Evolutionary conservation across 2,888 invertebrate species (phyloP), one percentile per base, ranked within the genome.

Genomic region (Zootermopsis nevadensis): DNA sequence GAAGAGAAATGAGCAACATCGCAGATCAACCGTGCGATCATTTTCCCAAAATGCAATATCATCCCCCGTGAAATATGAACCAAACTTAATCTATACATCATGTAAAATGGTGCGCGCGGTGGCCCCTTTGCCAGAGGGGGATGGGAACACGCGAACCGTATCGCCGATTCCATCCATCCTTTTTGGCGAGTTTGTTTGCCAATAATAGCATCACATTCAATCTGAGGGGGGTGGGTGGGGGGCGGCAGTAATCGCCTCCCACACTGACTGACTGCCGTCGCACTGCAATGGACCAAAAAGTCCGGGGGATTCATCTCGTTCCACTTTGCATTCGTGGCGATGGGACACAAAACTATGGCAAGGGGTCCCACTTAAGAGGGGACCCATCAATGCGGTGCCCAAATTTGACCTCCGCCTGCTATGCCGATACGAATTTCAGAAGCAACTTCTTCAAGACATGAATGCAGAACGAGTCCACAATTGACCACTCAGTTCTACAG

Each of bases 111-210:
- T 72, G 72, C 72, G 35, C 30, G 35, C 38, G n/a, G 22, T 74
- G 42, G 74, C 27, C 79, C 60, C 79, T 79, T 79, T 79, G 74
- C 74, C 74, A 8, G 74, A 74, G 74, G 74, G 74, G 74, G 79
- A 66, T 79, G 79, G 35, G 35, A 79, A 19, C 12, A 31, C 38
- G 66, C 66, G 79, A 79, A 79, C 79, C 79, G 38, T 79, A 38
- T 66, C 66, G 30, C 66, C 35, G 66, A 35, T 79, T 79, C n/a
- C n/a, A n/a, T n/a, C n/a, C 79, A 66, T 79, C 79, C 35, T 79
- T 79, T 79, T 79, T 66, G 79, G 77, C 30, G 80, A 72, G 72
- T 81, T 81, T 81, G 81, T 81, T 81, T 81, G 81, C 81, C 81
- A 72, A 53, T 81, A 72, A 72, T 81, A 42, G 81, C 53, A 81